phyloP scores from a whole-genome alignment of 2,888 invertebrate genomes.

The Zygothrica quintamaculata region DNA sequence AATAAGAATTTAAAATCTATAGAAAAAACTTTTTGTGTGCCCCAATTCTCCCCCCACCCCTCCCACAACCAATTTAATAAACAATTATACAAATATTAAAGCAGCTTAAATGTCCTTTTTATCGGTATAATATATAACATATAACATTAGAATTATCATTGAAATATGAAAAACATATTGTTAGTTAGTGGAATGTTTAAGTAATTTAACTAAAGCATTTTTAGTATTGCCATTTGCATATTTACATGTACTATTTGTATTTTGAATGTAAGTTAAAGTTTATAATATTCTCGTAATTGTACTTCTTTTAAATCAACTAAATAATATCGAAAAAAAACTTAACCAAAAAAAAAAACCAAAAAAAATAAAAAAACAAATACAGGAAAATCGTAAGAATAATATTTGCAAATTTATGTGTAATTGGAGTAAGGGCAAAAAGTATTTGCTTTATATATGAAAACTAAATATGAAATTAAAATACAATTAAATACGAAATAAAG shows the following conservation, averaged over 20 bases:
- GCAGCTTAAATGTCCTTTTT: conserved; percentile 1
- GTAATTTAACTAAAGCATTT: conserved; percentile 12
- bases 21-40: not conserved
- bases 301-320: conserved; percentile 33
- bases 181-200: conserved; percentile 2
- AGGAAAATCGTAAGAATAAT: conserved; percentile 31
- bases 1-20: conserved; percentile 7
- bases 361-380: no score
- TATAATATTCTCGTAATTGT: conserved; percentile 44
- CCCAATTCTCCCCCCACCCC: no score
- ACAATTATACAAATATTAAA: not conserved
- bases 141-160: no score
- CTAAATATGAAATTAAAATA: conserved; percentile 48
- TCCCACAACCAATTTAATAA: no score
- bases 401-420: conserved; percentile 48
- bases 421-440: conserved; percentile 37
- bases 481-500: conserved; percentile 33
- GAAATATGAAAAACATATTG: not conserved
- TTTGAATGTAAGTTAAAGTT: conserved; percentile 54
- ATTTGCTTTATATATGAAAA: conserved; percentile 44
- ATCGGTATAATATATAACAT: conserved; percentile 5
- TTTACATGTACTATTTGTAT: conserved; percentile 55
- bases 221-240: conserved; percentile 44
- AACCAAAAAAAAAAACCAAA: no score
- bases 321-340: conserved; percentile 24